A percentile compares a stretch with the other conserved stretches of the same genome.
Evolutionary conservation across 2,113 vertebrate species (phyloP).

Genomic region (Coturnix japonica): DNA sequence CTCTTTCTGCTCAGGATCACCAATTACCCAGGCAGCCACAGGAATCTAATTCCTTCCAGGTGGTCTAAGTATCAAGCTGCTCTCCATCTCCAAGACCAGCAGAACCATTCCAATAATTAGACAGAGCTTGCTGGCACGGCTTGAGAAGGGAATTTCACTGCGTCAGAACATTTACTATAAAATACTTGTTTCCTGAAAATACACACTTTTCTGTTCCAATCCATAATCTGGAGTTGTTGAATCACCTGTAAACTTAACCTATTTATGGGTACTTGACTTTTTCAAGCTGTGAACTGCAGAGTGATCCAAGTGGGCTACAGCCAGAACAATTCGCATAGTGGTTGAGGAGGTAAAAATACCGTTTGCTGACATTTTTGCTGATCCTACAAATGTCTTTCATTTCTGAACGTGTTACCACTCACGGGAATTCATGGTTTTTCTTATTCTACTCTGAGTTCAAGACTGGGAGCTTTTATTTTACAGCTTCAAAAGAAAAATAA

Average conservation of each 20-base stretch:
- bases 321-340: constrained; percentile 15
- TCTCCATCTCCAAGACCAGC: not conserved
- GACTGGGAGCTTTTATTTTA: not conserved
- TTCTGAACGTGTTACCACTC: not conserved
- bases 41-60: constrained; percentile 49
- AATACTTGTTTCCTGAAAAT: constrained; percentile 12
- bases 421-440: not conserved
- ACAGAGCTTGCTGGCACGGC: constrained; percentile 1
- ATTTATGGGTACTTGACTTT: constrained; percentile 33
- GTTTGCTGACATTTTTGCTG: not conserved
- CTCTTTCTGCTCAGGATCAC: not conserved
- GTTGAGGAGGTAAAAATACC: constrained; percentile 7
- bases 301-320: constrained; percentile 42
- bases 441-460: not conserved
- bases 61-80: constrained; percentile 8
- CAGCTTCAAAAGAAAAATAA: not conserved
- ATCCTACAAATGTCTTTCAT: not conserved
- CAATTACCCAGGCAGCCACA: not conserved
- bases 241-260: constrained; percentile 47
- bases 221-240: not conserved
- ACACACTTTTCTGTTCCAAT: not conserved
- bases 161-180: not conserved
- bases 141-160: not conserved
- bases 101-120: constrained; percentile 34
- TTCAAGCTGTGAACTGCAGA: constrained; percentile 52